Percentiles rank a stretch among this genome's conserved stretches.
Conservation (phyloP, 2,888 invertebrate genomes). For the Ornithoptera priamus region DNA sequence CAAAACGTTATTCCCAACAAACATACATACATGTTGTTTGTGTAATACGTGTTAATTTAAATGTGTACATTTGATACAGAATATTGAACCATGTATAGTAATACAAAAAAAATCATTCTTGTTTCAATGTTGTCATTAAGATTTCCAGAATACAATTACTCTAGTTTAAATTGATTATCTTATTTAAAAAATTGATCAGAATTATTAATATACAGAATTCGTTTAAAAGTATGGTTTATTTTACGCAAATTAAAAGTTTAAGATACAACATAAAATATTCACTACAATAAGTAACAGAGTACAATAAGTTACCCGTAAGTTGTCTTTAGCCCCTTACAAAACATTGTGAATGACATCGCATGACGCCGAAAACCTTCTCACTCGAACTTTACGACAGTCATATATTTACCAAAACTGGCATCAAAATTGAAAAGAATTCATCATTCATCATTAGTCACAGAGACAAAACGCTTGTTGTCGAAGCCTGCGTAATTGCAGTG, state of each 20-base stretch:
- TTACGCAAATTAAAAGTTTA: slow-evolving; percentile 33
- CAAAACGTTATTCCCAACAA: background rate
- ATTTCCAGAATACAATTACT: too few species aligned
- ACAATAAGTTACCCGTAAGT: slow-evolving; percentile 68
- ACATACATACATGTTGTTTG: background rate
- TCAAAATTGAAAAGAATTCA: slow-evolving; percentile 75
- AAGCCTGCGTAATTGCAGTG: slow-evolving; percentile 71
- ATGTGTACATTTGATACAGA: background rate
- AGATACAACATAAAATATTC: slow-evolving; percentile 45
- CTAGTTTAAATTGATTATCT: background rate
- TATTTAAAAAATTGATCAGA: background rate
- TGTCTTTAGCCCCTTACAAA: slow-evolving; percentile 59
- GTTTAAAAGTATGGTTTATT: background rate
- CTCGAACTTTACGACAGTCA: slow-evolving; percentile 71
- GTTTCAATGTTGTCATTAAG: too few species aligned
- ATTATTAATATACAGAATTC: background rate
- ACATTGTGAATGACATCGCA: slow-evolving; percentile 68
- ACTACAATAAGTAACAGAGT: slow-evolving; percentile 48
- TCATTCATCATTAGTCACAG: slow-evolving; percentile 79
- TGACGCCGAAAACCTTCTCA: slow-evolving; percentile 63
- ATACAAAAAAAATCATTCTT: background rate
- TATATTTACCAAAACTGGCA: slow-evolving; percentile 72
- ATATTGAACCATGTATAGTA: background rate
- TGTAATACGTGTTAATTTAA: slow-evolving; percentile 13
- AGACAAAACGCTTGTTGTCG: slow-evolving; percentile 75